These are phyloP conservation scores for Ctenodactylus gundi DNA, from an alignment of 2,113 vertebrate genomes.

Conservation along the genomic window DNA sequence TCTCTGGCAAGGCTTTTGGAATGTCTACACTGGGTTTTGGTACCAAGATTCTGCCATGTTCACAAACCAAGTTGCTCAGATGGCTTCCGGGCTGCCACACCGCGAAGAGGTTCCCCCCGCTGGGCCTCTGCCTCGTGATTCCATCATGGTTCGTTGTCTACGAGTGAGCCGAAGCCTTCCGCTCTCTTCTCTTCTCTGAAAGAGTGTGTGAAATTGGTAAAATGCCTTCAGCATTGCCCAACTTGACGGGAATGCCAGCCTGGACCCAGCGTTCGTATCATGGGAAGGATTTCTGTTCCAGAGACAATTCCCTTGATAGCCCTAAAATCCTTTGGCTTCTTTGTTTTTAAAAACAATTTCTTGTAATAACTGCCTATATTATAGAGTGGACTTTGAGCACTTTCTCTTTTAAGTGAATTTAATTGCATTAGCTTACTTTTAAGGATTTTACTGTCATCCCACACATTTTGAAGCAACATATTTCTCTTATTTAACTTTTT, in stretches of 20 bases:
- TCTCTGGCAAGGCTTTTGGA: neutral
- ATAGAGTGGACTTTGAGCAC: neutral
- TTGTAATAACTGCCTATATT: neutral
- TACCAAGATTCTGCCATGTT: neutral
- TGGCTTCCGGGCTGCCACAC: no score
- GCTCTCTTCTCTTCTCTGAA: neutral
- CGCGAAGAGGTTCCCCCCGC: no score
- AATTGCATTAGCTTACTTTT: neutral
- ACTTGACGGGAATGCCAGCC: neutral
- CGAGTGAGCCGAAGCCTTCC: no score
- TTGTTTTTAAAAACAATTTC: neutral
- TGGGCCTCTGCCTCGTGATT: no score
- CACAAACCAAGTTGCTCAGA: neutral
- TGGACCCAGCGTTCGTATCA: neutral
- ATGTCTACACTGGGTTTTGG: neutral
- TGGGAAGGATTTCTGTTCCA: neutral
- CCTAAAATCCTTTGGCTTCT: neutral
- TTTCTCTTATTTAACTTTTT: no score
- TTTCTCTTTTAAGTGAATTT: neutral
- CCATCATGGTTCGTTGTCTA: no score
- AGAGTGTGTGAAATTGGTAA: no score
- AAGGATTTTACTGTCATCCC: neutral
- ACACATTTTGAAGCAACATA: neutral
- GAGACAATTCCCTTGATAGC: neutral
- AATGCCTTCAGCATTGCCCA: neutral